Evolutionary conservation across 2,113 vertebrate species (phyloP), one percentile per base, ranked within the genome.

Genomic region (Typhlomys cinereus): DNA sequence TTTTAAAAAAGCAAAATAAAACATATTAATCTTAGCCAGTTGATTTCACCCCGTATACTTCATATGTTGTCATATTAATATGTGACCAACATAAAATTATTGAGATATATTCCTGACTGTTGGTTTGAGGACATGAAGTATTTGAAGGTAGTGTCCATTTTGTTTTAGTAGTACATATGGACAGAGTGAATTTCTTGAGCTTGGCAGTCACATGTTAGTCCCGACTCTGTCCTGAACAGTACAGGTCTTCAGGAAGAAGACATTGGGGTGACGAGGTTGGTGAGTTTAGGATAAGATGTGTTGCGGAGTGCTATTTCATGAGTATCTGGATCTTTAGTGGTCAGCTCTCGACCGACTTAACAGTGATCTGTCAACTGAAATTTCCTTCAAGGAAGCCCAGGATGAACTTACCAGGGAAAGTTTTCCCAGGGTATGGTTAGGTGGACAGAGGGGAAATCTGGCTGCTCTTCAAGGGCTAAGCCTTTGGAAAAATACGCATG

Each of bases 1-100:
- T 31, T 90, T 84, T 52, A 54, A 83, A 67, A 83, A 64, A 70
- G 25, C 36, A 39, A 85, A 89, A 62, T n/a, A 4, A 88, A 62
- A 46, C 4, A n/a, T 50, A 14, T 36, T 39, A 41, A 52, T 78
- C 71, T 91, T 78, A 73, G 46, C 31, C 83, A 62, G 69, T 76
- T 23, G 31, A 46, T 70, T 71, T 61, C 52, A 29, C 17, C 20
- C 21, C 59, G 12, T 39, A 46, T 57, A 13, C 8, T 4, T 10
- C 27, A 85, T 73, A 54, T 59, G 79, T n/a, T 75, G 27, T 62
- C 34, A 44, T 23, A 20, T 52, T n/a, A 54, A 34, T 31, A 31
- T 80, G 18, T 36, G 46, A 61, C 20, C n/a, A 36, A 21, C 39
- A 66, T 36, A 86, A 88, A 46, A 62, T 50, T 21, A n/a, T 44